Base-by-base conservation (phyloP, 2,797 vertebrate genomes). In the Sarcoramphus papa region DNA sequence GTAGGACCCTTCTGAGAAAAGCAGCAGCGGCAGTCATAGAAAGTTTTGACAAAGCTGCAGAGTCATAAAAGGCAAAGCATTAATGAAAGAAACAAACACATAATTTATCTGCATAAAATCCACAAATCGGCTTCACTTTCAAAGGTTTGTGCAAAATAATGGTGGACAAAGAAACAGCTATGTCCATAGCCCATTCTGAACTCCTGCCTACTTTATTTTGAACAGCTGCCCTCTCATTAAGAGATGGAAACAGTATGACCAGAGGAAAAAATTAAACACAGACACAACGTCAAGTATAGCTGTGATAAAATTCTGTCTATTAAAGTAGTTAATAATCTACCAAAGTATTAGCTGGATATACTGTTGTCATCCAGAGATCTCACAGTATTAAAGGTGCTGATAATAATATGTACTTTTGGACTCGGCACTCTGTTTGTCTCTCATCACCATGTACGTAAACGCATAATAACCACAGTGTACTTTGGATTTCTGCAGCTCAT, bases 251-350 rank as follows among this genome's bases (percentile, higher is more conserved):
- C 7, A 62, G 19, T 21, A 78, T 28, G 70, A 27, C 14, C 48
- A 77, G 50, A 48, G 33, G 69, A 40, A 80, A 95, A 95, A 90
- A 83, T n/a, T 62, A 89, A 92, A 83, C 41, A 75, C 33, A 48
- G 14, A 37, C 45, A 87, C 25, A 25, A 80, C 76, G 68, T 65
- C 73, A 94, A 83, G 56, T 31, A 74, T 1, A 84, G 65, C 14
- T 33, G 28, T 84, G 69, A 76, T 53, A 79, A 92, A 93, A 92
- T 60, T 72, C 19, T 67, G 25, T 33, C 80, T 79, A 88, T 77
- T 91, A 27, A 76, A 57, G 25, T n/a, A 90, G 85, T 95, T 95
- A 97, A 96, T 95, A 77, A 94, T 92, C 35, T 93, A 91, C 76
- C 64, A 67, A 73, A 64, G 10, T 20, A 77, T 69, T 73, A 87